Conservation (phyloP, 2,113 vertebrate species). For the Holacanthus passer region DNA sequence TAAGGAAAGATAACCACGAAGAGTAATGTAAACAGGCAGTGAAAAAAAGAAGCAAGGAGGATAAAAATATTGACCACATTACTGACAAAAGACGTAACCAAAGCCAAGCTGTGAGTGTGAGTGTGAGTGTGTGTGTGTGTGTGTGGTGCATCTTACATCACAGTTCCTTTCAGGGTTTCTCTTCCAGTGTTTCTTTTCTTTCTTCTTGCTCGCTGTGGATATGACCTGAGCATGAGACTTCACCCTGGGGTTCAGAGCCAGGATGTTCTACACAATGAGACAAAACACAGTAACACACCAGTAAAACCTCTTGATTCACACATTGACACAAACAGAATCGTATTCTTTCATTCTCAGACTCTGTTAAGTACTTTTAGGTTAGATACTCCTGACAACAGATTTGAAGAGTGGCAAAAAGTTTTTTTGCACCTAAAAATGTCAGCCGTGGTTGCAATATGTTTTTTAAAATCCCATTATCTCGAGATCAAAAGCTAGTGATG, state of each 20-base stretch:
- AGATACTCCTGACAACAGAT: neutral
- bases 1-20: neutral
- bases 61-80: neutral
- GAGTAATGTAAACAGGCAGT: neutral
- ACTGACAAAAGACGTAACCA: neutral
- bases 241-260: constrained; percentile 89
- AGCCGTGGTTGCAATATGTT: too few relatives aligned
- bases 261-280: constrained; percentile 83
- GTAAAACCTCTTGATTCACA: neutral
- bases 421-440: neutral
- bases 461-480: too few relatives aligned
- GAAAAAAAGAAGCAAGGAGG: neutral
- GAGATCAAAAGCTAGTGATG: neutral
- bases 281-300: neutral
- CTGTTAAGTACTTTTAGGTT: neutral
- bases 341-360: neutral
- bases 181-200: constrained; percentile 93
- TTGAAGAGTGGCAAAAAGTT: neutral
- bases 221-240: constrained; percentile 84
- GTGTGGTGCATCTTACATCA: constrained; percentile 81
- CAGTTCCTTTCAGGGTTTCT: constrained; percentile 89
- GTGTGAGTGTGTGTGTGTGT: neutral
- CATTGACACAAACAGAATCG: neutral
- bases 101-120: neutral
- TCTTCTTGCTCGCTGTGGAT: constrained; percentile 90